phyloP scores from a whole-genome alignment of 2,888 invertebrate genomes.

The Panzeria rudis region DNA sequence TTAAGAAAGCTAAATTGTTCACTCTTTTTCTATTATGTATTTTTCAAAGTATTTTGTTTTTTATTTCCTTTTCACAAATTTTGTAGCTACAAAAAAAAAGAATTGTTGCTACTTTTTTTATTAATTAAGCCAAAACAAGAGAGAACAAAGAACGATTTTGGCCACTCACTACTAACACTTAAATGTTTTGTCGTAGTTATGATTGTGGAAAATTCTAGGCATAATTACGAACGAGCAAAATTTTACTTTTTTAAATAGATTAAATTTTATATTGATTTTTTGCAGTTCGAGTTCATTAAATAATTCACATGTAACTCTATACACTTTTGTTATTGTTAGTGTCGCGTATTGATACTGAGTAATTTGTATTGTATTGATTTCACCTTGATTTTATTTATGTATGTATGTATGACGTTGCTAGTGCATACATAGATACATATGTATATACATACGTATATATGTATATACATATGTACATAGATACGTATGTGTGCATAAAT shows the following conservation, averaged over 20 bases:
- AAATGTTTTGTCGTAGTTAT: slow-evolving; percentile 3
- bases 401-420: slow-evolving; percentile 52
- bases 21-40: background rate
- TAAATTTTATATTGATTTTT: background rate
- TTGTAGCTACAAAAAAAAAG: slow-evolving; percentile 39
- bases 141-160: slow-evolving; percentile 39
- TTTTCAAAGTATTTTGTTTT: slow-evolving; percentile 58
- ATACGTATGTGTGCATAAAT: slow-evolving; percentile 13
- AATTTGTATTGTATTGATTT: slow-evolving; percentile 63
- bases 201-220: slow-evolving; percentile 65
- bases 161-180: slow-evolving; percentile 17
- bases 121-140: slow-evolving; percentile 33
- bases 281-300: background rate
- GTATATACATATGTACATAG: background rate
- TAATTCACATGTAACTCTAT: slow-evolving; percentile 29
- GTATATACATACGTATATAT: background rate
- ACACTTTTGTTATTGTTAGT: slow-evolving; percentile 34
- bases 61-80: slow-evolving; percentile 46
- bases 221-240: slow-evolving; percentile 23
- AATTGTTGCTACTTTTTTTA: slow-evolving; percentile 10
- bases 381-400: slow-evolving; percentile 60
- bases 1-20: background rate
- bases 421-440: slow-evolving; percentile 16
- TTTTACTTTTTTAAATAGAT: background rate
- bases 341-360: slow-evolving; percentile 18